Evolutionary conservation across 2,888 invertebrate genomes (phyloP).

Genomic region (Cephonodes hylas): DNA sequence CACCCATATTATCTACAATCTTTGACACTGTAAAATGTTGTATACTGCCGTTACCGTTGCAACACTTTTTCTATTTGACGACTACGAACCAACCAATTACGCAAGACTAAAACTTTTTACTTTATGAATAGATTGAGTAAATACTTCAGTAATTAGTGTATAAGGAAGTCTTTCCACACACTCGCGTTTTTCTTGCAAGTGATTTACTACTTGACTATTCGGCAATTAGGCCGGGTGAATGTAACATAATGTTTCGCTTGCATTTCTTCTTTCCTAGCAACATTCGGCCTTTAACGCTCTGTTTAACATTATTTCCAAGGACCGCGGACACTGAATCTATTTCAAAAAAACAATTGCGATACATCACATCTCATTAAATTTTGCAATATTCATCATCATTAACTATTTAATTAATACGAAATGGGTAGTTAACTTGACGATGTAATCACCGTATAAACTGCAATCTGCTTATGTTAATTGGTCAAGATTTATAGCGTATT

Average conservation of each 20-base stretch:
- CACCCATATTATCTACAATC: too few species aligned
- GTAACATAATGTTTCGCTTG: constrained; percentile 19
- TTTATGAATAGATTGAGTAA: too few species aligned
- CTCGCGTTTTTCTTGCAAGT: background rate
- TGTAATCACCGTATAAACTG: background rate
- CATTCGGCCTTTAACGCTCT: constrained; percentile 65
- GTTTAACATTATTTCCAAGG: constrained; percentile 59
- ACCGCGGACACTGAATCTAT: constrained; percentile 30
- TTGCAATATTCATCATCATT: constrained; percentile 17
- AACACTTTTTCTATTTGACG: too few species aligned
- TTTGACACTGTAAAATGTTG: too few species aligned
- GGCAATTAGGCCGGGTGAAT: background rate
- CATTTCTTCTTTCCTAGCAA: constrained; percentile 35
- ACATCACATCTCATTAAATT: constrained; percentile 43
- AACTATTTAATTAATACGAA: background rate
- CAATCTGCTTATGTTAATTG: too few species aligned
- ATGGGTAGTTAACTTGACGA: background rate
- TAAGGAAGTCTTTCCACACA: background rate
- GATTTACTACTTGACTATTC: background rate
- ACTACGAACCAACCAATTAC: too few species aligned
- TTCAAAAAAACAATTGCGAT: constrained; percentile 46
- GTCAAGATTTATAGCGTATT: too few species aligned
- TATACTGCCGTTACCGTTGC: too few species aligned
- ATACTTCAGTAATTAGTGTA: background rate
- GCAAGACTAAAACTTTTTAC: too few species aligned